phyloP scores from a whole-genome alignment of 2,113 vertebrate genomes.

The Neodon shergylaensis region DNA sequence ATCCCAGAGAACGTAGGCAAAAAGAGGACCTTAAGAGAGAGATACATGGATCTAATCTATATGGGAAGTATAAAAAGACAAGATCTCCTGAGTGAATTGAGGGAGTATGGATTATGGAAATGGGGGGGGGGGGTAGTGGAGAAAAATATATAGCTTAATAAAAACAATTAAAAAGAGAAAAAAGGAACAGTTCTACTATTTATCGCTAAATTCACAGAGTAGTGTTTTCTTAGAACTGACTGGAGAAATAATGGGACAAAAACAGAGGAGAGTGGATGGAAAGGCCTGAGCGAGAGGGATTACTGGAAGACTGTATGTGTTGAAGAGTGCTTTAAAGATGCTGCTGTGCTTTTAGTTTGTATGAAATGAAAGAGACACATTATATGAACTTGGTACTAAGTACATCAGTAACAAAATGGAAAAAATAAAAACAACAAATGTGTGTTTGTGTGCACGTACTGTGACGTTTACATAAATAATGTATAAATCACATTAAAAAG shows the following conservation, averaged over 20 bases:
- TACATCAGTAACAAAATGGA: neutral
- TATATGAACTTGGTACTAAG: neutral
- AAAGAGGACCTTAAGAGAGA: too few species aligned
- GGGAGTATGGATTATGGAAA: too few species aligned
- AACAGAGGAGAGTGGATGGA: neutral
- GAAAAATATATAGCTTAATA: too few species aligned
- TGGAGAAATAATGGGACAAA: neutral
- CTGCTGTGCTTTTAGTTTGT: neutral
- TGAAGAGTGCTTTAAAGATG: neutral
- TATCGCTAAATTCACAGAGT: neutral
- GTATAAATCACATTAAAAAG: neutral
- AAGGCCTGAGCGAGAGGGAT: neutral
- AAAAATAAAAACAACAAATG: neutral
- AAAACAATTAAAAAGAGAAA: too few species aligned
- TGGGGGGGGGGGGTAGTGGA: too few species aligned
- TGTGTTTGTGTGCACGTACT: neutral
- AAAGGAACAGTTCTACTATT: neutral
- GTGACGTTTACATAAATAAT: neutral
- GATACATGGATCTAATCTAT: too few species aligned
- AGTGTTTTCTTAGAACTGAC: neutral
- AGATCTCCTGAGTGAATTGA: too few species aligned
- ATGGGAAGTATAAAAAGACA: too few species aligned
- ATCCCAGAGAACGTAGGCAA: too few species aligned
- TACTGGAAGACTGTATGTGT: neutral
- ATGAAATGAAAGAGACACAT: neutral